phyloP scores from a whole-genome alignment of 2,113 vertebrate genomes.

The Herpailurus yagouaroundi region DNA sequence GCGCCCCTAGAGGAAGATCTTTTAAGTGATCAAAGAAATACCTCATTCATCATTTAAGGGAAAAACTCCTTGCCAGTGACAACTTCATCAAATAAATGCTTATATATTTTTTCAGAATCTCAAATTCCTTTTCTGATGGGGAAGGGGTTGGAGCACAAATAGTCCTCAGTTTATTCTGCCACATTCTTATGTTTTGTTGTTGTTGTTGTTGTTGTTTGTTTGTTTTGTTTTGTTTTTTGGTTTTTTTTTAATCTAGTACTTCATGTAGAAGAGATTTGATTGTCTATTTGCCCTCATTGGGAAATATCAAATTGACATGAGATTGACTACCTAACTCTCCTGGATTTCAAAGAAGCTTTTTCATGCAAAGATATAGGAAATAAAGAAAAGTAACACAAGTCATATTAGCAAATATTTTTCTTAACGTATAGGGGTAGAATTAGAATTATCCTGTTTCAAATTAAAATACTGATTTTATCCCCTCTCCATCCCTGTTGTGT shows the following conservation, averaged over 20 bases:
- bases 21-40: background rate
- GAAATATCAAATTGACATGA: background rate
- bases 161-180: background rate
- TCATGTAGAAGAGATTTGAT: background rate
- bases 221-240: no score
- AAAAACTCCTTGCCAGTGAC: background rate
- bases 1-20: background rate
- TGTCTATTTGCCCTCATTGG: background rate
- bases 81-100: background rate
- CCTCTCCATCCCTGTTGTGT: conserved; percentile 16
- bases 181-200: background rate
- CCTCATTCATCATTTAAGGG: background rate
- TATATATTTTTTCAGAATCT: background rate
- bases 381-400: conserved; percentile 51
- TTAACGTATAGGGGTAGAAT: conserved; percentile 48
- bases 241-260: background rate
- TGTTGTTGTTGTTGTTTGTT: no score
- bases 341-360: conserved; percentile 41
- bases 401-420: conserved; percentile 51
- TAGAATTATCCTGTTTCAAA: conserved; percentile 74
- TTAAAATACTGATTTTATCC: conserved; percentile 66
- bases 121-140: background rate
- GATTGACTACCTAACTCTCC: background rate
- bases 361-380: background rate
- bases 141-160: background rate